Conservation (phyloP, 2,888 invertebrate species). For the Agriopis leucophaearia region DNA sequence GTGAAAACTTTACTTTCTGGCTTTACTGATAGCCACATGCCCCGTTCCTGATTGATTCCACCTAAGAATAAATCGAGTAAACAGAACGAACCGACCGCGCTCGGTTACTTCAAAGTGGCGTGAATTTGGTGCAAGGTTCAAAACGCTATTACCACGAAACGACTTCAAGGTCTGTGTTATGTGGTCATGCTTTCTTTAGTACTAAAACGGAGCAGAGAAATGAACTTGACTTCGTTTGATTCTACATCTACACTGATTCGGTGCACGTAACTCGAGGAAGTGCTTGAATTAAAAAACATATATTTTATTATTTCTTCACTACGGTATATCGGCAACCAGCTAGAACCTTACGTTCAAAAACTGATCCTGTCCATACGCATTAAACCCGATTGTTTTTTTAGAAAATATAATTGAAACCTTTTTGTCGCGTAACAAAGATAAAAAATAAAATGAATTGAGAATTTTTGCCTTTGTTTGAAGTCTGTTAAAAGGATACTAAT, state of each 20-base stretch:
- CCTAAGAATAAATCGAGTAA: conserved; percentile 15
- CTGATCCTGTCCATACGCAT: no score
- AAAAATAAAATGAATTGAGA: no score
- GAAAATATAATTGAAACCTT: no score
- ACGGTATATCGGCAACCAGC: no score
- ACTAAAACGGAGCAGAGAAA: conserved; percentile 28
- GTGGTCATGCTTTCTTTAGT: conserved; percentile 37
- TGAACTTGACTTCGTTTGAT: conserved; percentile 25
- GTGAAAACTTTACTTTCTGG: background rate
- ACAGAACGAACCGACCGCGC: conserved; percentile 10
- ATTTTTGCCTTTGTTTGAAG: no score
- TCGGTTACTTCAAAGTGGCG: conserved; percentile 24
- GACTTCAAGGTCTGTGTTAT: conserved; percentile 35
- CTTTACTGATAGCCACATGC: conserved; percentile 7
- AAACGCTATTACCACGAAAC: conserved; percentile 17
- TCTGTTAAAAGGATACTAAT: no score
- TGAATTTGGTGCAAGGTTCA: conserved; percentile 34
- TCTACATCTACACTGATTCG: background rate
- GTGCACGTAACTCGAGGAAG: conserved; percentile 7
- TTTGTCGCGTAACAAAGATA: no score
- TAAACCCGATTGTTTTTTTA: no score
- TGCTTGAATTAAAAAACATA: no score
- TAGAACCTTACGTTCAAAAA: no score
- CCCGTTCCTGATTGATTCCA: conserved; percentile 10
- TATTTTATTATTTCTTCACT: no score